These are phyloP conservation scores for Neolamprologus sp. DNA, from an alignment of 2,113 vertebrate species.

Conservation along the genomic window DNA sequence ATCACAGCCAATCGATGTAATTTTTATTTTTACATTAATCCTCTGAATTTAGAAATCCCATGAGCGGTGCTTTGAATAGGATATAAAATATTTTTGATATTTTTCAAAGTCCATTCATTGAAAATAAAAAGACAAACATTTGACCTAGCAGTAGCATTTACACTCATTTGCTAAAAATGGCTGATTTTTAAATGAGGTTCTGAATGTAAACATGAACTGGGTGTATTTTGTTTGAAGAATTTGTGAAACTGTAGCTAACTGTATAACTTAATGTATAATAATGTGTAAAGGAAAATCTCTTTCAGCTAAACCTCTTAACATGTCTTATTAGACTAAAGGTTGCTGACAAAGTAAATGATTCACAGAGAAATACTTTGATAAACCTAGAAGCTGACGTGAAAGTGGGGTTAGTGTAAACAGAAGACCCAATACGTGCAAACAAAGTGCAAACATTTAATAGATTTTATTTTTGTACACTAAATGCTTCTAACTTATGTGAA, in stretches of 20 bases:
- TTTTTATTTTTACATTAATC: background rate
- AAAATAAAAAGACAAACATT: background rate
- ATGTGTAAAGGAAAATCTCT: background rate
- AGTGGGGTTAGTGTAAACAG: constrained; percentile 14
- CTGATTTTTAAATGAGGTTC: background rate
- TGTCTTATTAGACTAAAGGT: background rate
- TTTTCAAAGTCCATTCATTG: constrained; percentile 1
- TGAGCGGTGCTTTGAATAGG: background rate
- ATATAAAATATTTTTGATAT: rapidly evolving
- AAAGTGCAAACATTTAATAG: background rate
- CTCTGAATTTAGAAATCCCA: background rate
- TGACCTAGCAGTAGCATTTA: background rate
- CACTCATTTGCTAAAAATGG: background rate
- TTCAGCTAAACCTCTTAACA: background rate
- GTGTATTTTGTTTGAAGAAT: background rate
- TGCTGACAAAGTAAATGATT: constrained; percentile 32
- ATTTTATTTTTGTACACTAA: background rate
- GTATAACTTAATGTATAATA: background rate
- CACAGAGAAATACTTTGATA: constrained; percentile 8
- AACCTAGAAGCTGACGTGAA: background rate
- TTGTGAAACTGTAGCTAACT: background rate
- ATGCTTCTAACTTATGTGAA: background rate
- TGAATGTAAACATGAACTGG: background rate
- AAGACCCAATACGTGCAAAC: background rate
- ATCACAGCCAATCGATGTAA: background rate